Base-by-base conservation (phyloP, 2,888 invertebrate species). In the Drosophila barbarae region DNA sequence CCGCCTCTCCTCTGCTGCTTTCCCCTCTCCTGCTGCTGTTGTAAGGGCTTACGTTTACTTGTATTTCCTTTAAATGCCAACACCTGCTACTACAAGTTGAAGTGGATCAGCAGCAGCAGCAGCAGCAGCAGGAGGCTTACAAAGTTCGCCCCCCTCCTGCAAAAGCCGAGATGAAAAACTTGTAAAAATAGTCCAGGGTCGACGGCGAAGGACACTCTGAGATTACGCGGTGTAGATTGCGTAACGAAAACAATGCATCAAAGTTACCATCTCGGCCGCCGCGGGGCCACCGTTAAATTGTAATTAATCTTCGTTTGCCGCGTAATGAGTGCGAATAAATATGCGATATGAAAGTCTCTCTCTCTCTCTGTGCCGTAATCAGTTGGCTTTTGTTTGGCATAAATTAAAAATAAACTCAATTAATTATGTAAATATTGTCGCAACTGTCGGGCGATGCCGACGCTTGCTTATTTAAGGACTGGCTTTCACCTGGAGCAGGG, bases 381-480 rank as follows among this genome's bases (percentile, higher is more conserved):
- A 81, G 82, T 72, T 73, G 56, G 61, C 56, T 69, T 76, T 81
- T 84, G 82, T 81, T 77, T 69, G 61, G 50, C 55, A 69, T 76
- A 70, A 79, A 77, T 84, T 77, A 76, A 84, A 84, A 84, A 72
- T 74, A 78, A 84, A 84, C 77, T 72, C 77, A 72, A 84, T 81
- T 84, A 84, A 81, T 84, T 74, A 81, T 84, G 81, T 74, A 79
- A 84, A 81, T 79, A 74, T 75, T 74, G 71, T 71, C 67, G 54
- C 69, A 69, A 64, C 61, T 65, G 46, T 53, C 41, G 34, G 38
- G 7, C 26, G 38, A 32, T 28, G 26, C 15, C 13, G n/a, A 35
- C n/a, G 18, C n/a, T 28, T 35, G 35, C 56, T 32, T 54, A 30
- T 53, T 58, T 42, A 58, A 58, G 23, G 41, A 41, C 42, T 39